Percentiles rank a stretch among this genome's conserved stretches.
Evolutionary conservation across 2,113 vertebrate species (phyloP).

Genomic region (Bostrychus sinensis): DNA sequence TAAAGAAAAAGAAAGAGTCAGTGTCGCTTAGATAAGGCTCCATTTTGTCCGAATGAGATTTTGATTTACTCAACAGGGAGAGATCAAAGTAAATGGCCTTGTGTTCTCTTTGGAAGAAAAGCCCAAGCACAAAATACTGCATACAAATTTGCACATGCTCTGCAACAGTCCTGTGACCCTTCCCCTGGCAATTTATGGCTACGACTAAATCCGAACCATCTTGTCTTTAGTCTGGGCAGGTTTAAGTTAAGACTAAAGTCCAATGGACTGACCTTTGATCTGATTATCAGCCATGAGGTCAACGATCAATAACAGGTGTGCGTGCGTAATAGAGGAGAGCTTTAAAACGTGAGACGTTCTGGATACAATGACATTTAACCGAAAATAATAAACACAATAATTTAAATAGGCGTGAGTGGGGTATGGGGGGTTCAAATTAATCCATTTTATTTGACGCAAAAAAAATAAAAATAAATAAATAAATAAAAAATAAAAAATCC

Average conservation of each 20-base stretch:
- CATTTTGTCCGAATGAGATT: constrained; percentile 14
- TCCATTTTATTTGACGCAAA: constrained; percentile 10
- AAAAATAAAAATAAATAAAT: background rate
- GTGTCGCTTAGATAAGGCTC: constrained; percentile 3
- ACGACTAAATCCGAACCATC: constrained; percentile 30
- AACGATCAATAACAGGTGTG: constrained; percentile 62
- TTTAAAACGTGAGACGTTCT: background rate
- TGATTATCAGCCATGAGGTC: constrained; percentile 52
- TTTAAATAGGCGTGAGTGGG: background rate
- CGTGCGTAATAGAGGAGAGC: constrained; percentile 11
- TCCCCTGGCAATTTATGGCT: constrained; percentile 29
- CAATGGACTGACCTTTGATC: constrained; percentile 34
- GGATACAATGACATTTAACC: background rate
- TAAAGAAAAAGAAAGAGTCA: constrained; percentile 24
- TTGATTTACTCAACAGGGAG: constrained; percentile 10
- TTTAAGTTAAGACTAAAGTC: background rate
- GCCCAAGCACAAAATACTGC: constrained; percentile 14
- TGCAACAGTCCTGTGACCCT: constrained; percentile 29
- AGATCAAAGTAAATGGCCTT: constrained; percentile 27
- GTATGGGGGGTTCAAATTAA: background rate
- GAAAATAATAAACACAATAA: background rate
- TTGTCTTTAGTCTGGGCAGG: constrained; percentile 3
- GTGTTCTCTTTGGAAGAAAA: constrained; percentile 12
- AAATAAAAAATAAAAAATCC: constrained; percentile 46
- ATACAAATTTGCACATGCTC: background rate